Evolutionary conservation across 2,113 vertebrate species (phyloP), one percentile per base, ranked within the genome.

Genomic region (Henicopernis longicauda): DNA sequence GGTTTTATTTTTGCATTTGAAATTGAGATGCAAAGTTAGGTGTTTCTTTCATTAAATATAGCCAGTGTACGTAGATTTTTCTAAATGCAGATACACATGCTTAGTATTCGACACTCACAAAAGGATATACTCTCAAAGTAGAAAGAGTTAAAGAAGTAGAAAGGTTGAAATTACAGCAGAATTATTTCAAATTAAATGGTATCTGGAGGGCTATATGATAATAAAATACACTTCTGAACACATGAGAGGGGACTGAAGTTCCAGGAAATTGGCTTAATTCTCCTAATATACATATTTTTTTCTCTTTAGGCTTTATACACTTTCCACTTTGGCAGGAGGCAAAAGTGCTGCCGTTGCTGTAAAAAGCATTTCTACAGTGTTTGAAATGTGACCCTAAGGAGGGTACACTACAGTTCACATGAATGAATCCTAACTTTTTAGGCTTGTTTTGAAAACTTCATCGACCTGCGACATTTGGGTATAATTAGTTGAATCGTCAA

Each of bases 221-320:
- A 94, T 62, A 90, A 79, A 85, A 91, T 67, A 82, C 38, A 62
- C 77, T 92, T 86, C 59, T 93, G 50, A 86, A 78, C 16, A 59
- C 15, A 69, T 22, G 34, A 83, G 54, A 63, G 22, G 5, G 20
- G 23, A 90, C 26, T 13, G 54, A 69, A 88, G 69, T 89, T 91
- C 36, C 78, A 82, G 57, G 70, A 96, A 91, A 87, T 91, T 86
- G 96, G 38, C 55, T 93, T 89, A 86, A 93, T 84, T 93, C 49
- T 89, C 42, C 66, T 96, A 89, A 92, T 79, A 85, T 36, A 54
- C 22, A 26, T 73, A 50, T 47, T 32, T 70, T 94, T 94, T 86
- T 52, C 18, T 83, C 45, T 78, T 92, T 31, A 74, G n/a, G 55
- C 25, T 82, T 89, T 67, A 63, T 49, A 57, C 3, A 27, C 3